Percentiles rank a stretch among this genome's conserved stretches.
These are phyloP conservation scores for Alexandromys fortis DNA, from an alignment of 2,113 vertebrate genomes.

Conservation along the genomic window DNA sequence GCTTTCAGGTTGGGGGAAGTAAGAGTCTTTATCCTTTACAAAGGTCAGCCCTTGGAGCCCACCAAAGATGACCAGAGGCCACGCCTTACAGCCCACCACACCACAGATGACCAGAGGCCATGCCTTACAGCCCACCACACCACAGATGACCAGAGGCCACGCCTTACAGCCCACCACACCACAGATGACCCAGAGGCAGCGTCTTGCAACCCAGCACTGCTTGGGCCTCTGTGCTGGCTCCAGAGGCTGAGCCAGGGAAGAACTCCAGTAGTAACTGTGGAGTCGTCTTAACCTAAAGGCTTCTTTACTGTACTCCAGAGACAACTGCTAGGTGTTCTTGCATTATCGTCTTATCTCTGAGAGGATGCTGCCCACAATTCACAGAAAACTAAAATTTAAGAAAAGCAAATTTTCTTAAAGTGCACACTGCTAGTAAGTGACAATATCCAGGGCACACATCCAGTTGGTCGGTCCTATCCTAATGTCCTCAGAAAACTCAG, in stretches of 20 bases:
- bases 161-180: too few species aligned
- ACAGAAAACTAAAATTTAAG: background rate
- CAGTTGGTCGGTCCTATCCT: background rate
- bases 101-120: background rate
- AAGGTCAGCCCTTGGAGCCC: background rate
- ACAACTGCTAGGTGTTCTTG: background rate
- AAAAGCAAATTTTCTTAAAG: slow-evolving; percentile 42
- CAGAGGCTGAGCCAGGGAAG: background rate
- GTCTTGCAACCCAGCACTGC: background rate
- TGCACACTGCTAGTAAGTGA: background rate
- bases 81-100: too few species aligned
- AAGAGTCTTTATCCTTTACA: background rate
- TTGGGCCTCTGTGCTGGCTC: background rate
- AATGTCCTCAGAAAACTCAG: slow-evolving; percentile 13
- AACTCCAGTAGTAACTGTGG: background rate
- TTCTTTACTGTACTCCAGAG: background rate
- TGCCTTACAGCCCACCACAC: background rate
- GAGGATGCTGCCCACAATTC: background rate
- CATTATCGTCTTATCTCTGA: background rate
- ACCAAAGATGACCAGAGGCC: background rate
- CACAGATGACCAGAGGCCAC: background rate
- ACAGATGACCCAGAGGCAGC: background rate
- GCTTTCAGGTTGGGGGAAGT: slow-evolving; percentile 53
- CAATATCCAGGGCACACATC: background rate
- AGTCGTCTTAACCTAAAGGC: background rate